Evolutionary conservation across 30 jellyfish, hydroid and myxozoan species (phyloP).

Genomic region (Clytia hemisphaerica): DNA sequence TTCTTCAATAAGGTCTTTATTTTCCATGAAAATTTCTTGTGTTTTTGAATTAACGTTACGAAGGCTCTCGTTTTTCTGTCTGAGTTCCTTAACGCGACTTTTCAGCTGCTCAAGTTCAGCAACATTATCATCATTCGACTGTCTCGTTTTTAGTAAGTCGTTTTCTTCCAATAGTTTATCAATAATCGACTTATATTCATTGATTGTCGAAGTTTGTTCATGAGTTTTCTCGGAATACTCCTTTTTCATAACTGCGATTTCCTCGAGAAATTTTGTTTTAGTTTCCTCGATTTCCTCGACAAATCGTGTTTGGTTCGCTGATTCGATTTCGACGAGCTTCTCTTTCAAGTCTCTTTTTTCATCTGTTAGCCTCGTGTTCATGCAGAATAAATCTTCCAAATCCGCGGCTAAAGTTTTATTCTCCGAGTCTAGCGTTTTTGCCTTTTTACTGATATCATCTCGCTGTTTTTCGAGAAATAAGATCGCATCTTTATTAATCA

Average conservation of each 20-base stretch:
- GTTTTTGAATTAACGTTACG: background rate
- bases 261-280: background rate
- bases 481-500: background rate
- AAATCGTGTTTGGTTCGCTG: no score
- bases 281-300: background rate
- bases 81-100: background rate
- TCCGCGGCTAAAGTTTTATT: background rate
- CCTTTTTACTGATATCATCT: no score
- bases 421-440: background rate
- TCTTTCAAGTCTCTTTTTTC: conserved; percentile 1
- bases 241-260: background rate
- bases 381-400: background rate
- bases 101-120: background rate
- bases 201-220: background rate
- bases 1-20: conserved; percentile 3
- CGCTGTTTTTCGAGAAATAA: no score
- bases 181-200: background rate
- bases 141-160: background rate
- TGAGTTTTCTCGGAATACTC: background rate
- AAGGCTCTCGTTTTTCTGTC: background rate
- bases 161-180: background rate
- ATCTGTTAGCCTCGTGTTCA: background rate
- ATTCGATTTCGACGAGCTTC: background rate
- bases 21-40: background rate
- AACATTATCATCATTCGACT: background rate